Conservation (phyloP, 2,797 vertebrate genomes). For the Podargus strigoides region DNA sequence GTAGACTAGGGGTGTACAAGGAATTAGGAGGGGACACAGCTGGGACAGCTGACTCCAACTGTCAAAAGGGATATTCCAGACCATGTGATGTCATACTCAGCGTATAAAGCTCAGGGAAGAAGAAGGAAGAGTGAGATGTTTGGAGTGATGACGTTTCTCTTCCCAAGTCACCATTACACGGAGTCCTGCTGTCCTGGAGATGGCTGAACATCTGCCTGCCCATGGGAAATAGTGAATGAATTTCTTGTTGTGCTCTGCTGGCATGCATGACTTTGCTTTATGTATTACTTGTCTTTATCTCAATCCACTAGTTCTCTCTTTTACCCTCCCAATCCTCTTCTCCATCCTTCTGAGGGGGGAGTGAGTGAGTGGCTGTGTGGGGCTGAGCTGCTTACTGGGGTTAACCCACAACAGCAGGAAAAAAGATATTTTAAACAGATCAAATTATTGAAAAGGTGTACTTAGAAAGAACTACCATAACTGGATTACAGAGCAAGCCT, state of each 20-base stretch:
- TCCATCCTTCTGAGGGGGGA: not conserved
- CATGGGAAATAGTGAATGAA: accelerated
- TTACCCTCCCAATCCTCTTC: not conserved
- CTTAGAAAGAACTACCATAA: not conserved
- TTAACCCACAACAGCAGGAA: not conserved
- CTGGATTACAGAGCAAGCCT: not conserved
- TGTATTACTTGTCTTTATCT: not conserved
- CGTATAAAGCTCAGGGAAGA: not conserved
- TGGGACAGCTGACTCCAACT: not conserved
- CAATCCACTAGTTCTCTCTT: not conserved
- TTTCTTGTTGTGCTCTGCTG: not conserved
- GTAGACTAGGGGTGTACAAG: not conserved
- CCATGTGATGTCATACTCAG: not conserved
- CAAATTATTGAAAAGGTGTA: not conserved
- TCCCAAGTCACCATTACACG: accelerated
- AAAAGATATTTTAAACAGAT: not conserved
- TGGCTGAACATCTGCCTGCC: not conserved
- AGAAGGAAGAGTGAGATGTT: not conserved
- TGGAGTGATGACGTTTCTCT: accelerated
- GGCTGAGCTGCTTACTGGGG: not conserved
- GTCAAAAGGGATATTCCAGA: too few species aligned
- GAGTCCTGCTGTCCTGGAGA: not conserved
- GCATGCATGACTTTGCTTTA: not conserved
- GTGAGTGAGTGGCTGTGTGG: not conserved
- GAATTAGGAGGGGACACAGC: not conserved